Percentiles rank a stretch among this genome's conserved stretches.
phyloP scores from a whole-genome alignment of 2,888 invertebrate genomes.

The Acleris cristana region DNA sequence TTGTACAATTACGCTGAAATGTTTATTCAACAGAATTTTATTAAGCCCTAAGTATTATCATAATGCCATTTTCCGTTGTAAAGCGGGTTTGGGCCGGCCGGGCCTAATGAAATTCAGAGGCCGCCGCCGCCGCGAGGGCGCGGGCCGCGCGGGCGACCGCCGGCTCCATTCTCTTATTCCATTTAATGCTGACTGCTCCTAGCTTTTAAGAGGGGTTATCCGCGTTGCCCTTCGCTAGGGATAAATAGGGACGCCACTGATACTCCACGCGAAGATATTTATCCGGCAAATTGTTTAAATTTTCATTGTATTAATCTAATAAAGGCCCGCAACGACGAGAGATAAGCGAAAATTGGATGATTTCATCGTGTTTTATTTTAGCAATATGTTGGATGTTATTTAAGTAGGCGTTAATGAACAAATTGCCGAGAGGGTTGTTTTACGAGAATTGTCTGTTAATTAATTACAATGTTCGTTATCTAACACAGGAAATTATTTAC shows the following conservation, averaged over 20 bases:
- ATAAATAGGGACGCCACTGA: slow-evolving; percentile 82
- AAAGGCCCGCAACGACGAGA: slow-evolving; percentile 76
- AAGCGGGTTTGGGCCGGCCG: slow-evolving; percentile 77
- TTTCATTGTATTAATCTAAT: slow-evolving; percentile 83
- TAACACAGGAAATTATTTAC: background rate
- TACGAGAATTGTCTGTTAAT: slow-evolving; percentile 11
- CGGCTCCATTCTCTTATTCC: slow-evolving; percentile 83
- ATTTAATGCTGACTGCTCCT: slow-evolving; percentile 84
- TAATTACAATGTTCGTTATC: background rate
- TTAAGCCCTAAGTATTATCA: slow-evolving; percentile 81
- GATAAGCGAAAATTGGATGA: slow-evolving; percentile 74
- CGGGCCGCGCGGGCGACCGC: slow-evolving; percentile 65
- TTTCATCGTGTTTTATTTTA: slow-evolving; percentile 70
- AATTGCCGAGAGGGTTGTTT: slow-evolving; percentile 47
- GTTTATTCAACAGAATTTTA: slow-evolving; percentile 80
- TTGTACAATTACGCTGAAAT: slow-evolving; percentile 77
- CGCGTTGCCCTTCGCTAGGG: slow-evolving; percentile 80
- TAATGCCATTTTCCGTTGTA: slow-evolving; percentile 81
- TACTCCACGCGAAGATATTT: slow-evolving; percentile 81
- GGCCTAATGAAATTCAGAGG: slow-evolving; percentile 82
- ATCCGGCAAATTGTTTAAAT: slow-evolving; percentile 85
- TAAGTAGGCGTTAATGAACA: slow-evolving; percentile 59
- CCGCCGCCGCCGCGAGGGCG: slow-evolving; percentile 45
- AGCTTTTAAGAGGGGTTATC: slow-evolving; percentile 84
- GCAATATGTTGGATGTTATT: slow-evolving; percentile 62